Conservation (phyloP, 2,797 vertebrate species). For the Poeciliopsis paucimaculata region DNA sequence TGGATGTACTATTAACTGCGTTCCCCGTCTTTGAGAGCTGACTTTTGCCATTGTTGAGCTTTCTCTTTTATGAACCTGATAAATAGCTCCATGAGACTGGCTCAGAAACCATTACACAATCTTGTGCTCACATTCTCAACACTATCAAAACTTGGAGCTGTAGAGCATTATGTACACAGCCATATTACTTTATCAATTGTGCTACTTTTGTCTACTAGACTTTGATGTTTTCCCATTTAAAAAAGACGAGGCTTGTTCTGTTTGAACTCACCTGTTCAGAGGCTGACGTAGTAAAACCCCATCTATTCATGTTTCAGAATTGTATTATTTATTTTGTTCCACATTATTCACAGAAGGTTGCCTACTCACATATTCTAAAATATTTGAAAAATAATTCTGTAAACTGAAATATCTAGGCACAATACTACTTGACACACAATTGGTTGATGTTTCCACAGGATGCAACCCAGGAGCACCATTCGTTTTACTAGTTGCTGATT, state of each 20-base stretch:
- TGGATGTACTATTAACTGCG: background rate
- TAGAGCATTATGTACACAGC: conserved; percentile 14
- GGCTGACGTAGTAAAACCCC: background rate
- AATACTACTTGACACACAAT: background rate
- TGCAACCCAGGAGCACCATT: background rate
- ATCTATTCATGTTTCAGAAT: background rate
- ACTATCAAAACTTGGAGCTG: conserved; percentile 7
- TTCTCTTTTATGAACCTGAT: conserved; percentile 41
- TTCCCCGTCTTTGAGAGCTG: background rate
- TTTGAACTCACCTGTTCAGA: conserved; percentile 21
- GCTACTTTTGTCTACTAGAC: conserved; percentile 9
- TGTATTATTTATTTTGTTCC: background rate
- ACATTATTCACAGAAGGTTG: background rate
- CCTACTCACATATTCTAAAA: background rate
- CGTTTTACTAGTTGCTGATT: background rate
- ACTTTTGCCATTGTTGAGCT: background rate
- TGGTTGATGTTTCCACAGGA: background rate
- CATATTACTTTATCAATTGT: conserved; percentile 13
- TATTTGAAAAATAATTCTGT: background rate
- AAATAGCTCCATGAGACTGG: conserved; percentile 1
- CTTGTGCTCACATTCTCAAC: conserved; percentile 10
- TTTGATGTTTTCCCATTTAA: conserved; percentile 37
- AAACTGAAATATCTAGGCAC: background rate
- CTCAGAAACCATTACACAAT: conserved; percentile 40
- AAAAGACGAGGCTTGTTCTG: conserved; percentile 2